These are phyloP conservation scores for Tupaia tana DNA, from an alignment of 2,113 vertebrate genomes.

Conservation along the genomic window DNA sequence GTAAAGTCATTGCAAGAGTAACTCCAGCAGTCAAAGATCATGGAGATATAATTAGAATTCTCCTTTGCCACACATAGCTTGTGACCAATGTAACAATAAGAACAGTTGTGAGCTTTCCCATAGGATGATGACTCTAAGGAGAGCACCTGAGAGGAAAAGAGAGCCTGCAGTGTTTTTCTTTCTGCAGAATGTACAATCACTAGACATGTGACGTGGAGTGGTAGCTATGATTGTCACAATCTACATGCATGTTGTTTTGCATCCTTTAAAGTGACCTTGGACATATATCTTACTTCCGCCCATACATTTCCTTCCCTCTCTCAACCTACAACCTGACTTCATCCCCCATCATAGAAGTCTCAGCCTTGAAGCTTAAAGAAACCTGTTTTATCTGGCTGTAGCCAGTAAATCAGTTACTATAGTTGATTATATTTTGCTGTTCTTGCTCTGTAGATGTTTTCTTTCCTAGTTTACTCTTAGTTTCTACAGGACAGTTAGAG, in stretches of 20 bases:
- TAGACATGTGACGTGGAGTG: neutral
- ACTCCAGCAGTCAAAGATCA: neutral
- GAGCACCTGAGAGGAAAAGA: neutral
- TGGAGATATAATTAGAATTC: neutral
- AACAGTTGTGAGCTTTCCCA: neutral
- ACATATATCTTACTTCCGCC: neutral
- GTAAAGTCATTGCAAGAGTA: neutral
- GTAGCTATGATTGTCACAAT: neutral
- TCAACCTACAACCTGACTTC: neutral
- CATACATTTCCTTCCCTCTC: fast-evolving
- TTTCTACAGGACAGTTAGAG: neutral
- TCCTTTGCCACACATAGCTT: neutral
- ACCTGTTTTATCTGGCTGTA: neutral
- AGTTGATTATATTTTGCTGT: neutral
- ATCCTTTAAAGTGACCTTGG: neutral
- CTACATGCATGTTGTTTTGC: neutral
- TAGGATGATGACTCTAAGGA: neutral
- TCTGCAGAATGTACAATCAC: neutral
- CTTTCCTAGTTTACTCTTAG: neutral
- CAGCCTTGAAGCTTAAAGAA: neutral
- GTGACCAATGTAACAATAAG: neutral
- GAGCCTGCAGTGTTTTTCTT: neutral
- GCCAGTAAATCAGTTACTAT: neutral
- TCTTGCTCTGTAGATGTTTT: neutral
- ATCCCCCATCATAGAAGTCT: neutral